Base-by-base conservation (phyloP, 64 coral and sea anemone species). In the Pachyseris speciosa region DNA sequence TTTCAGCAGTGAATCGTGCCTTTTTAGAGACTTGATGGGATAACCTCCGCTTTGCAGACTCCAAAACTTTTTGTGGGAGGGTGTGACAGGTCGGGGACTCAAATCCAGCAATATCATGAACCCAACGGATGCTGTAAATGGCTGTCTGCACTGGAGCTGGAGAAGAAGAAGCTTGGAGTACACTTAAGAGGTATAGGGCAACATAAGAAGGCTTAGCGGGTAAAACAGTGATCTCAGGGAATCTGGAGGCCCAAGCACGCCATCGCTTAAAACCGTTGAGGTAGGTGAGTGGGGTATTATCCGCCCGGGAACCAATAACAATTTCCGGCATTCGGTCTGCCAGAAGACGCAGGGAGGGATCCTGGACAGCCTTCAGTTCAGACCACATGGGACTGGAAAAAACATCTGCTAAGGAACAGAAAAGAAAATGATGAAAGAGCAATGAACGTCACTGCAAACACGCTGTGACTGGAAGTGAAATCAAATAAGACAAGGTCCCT, bases 1-100 rank as follows among this genome's bases (percentile, higher is more conserved):
- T 90, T 40, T 95, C 94, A 17, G 33, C 2, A 11, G 94, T 90
- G 7, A 95, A 81, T 1, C 72, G 80, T 13, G 72, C 55, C 41
- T 69, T 90, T 36, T 38, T 80, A 63, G 22, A 42, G 19, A 6
- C 47, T 13, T 30, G 87, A 30, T 65, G 61, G 16, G 69, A 72
- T 7, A 72, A 2, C 9, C 69, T 72, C 69, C 69, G 34, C 32
- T 16, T 19, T 36, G 37, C 69, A 4, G 69, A 72, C n/a, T 72
- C 69, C 16, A 72, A 72, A 15, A 72, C 69, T 41, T 72, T 72
- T 17, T 88, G 53, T 29, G 39, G 57, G 37, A 78, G 73, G 33
- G 37, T 48, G 20, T 65, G 39, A 3, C 60, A 45, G 11, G 65
- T 51, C 42, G 73, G 87, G 31, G 30, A 28, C 4, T 60, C 9